A percentile compares a stretch with the other conserved stretches of the same genome.
Evolutionary conservation across 2,888 invertebrate genomes (phyloP).

Genomic region (Apodemia hepburni): DNA sequence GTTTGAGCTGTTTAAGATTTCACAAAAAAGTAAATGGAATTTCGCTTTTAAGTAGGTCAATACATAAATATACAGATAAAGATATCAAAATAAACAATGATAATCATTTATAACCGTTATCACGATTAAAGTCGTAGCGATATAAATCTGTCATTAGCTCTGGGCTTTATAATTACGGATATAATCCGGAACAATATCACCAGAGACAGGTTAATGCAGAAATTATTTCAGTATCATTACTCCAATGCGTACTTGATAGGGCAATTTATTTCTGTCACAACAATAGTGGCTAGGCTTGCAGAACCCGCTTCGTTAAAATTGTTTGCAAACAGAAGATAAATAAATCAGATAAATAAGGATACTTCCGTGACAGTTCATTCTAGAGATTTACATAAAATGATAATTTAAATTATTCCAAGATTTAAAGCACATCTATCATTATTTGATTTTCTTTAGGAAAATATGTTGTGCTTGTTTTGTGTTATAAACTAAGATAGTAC

Average conservation of each 20-base stretch:
- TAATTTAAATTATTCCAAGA: slow-evolving; percentile 19
- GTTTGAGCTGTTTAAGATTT: too few species aligned
- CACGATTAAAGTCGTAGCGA: neutral
- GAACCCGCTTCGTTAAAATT: slow-evolving; percentile 36
- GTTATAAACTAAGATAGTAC: too few species aligned
- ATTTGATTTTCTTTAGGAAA: neutral
- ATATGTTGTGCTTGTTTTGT: too few species aligned
- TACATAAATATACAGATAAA: neutral
- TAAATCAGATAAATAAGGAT: slow-evolving; percentile 33
- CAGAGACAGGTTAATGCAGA: slow-evolving; percentile 34
- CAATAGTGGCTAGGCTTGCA: slow-evolving; percentile 33
- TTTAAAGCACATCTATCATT: slow-evolving; percentile 15
- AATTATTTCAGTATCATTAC: slow-evolving; percentile 35
- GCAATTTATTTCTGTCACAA: slow-evolving; percentile 36
- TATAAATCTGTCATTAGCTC: slow-evolving; percentile 13
- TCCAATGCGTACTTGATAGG: slow-evolving; percentile 32
- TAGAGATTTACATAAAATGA: slow-evolving; percentile 26
- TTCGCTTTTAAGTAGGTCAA: neutral
- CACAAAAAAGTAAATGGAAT: too few species aligned
- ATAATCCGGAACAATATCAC: slow-evolving; percentile 29
- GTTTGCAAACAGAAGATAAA: slow-evolving; percentile 33
- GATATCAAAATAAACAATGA: neutral
- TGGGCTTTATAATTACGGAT: slow-evolving; percentile 24
- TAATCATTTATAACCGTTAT: neutral
- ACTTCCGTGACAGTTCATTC: slow-evolving; percentile 32